These are phyloP conservation scores for Suillia variegata DNA, from an alignment of 2,888 invertebrate species.

Conservation along the genomic window DNA sequence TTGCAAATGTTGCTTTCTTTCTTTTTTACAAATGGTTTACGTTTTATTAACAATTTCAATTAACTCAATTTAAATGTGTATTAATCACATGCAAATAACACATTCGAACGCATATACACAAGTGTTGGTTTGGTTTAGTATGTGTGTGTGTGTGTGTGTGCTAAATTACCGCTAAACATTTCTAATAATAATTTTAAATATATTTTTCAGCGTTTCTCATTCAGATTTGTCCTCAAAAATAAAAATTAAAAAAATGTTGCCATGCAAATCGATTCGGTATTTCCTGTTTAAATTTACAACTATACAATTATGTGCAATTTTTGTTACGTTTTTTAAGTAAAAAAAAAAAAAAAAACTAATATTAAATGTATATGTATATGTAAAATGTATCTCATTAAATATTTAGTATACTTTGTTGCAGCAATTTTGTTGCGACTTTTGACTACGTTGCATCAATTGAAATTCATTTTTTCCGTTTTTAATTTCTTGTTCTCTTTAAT, in stretches of 20 bases:
- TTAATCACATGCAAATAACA: constrained; percentile 4
- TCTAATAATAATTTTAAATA: constrained; percentile 14
- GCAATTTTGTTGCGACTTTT: constrained; percentile 6
- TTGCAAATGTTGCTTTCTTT: no score
- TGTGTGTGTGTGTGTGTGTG: constrained; percentile 3
- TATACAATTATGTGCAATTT: background rate
- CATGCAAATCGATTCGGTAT: background rate
- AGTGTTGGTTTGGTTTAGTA: background rate
- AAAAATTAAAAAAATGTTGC: background rate
- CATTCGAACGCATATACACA: background rate
- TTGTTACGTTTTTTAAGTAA: no score
- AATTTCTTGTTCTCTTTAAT: no score
- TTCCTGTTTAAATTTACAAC: constrained; percentile 2
- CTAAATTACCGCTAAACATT: constrained; percentile 16
- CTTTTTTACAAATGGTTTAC: background rate
- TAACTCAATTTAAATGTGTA: constrained; percentile 5
- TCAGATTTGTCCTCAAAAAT: background rate
- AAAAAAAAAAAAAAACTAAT: no score
- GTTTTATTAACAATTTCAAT: background rate
- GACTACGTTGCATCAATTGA: background rate
- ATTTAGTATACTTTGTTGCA: background rate
- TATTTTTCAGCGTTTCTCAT: constrained; percentile 1
- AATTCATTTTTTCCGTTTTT: no score
- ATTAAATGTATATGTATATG: constrained; percentile 1
- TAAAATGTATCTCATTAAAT: background rate